Evolutionary conservation across 2,113 vertebrate genomes (phyloP).

Genomic region (Toxotes chatareus): DNA sequence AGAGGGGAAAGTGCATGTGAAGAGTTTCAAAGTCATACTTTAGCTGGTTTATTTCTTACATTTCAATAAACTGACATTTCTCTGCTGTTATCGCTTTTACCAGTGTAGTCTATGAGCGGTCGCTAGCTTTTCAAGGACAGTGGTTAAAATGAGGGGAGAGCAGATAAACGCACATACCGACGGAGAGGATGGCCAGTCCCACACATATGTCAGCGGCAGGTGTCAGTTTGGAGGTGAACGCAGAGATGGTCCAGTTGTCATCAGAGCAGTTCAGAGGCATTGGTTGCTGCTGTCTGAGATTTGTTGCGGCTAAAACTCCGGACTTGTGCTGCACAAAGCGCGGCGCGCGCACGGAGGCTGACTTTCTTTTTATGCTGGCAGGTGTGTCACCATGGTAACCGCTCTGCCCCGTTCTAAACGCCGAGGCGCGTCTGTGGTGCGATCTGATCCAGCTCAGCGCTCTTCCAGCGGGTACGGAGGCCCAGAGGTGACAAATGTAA

Average conservation of each 20-base stretch:
- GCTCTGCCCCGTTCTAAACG: too few species aligned
- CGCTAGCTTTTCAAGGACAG: not conserved
- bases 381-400: constrained; percentile 55
- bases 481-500: not conserved
- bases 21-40: too few species aligned
- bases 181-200: constrained; percentile 71
- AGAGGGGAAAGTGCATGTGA: too few species aligned
- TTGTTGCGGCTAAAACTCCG: not conserved
- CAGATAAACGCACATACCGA: constrained; percentile 60
- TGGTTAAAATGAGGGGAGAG: not conserved
- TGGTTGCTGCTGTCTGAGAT: not conserved
- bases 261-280: constrained; percentile 49
- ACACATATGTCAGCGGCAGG: constrained; percentile 70
- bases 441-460: too few species aligned
- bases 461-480: not conserved
- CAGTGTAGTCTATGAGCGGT: too few species aligned
- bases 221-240: constrained; percentile 75
- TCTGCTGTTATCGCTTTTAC: too few species aligned
- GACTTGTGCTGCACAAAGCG: not conserved
- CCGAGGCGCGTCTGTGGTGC: too few species aligned
- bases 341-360: not conserved
- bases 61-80: too few species aligned
- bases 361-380: constrained; percentile 37
- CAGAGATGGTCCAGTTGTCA: constrained; percentile 43
- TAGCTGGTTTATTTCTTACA: too few species aligned